A percentile compares a stretch with the other conserved stretches of the same genome.
phyloP scores from a whole-genome alignment of 2,888 invertebrate species.

The Lasioglossum oenotherae region DNA sequence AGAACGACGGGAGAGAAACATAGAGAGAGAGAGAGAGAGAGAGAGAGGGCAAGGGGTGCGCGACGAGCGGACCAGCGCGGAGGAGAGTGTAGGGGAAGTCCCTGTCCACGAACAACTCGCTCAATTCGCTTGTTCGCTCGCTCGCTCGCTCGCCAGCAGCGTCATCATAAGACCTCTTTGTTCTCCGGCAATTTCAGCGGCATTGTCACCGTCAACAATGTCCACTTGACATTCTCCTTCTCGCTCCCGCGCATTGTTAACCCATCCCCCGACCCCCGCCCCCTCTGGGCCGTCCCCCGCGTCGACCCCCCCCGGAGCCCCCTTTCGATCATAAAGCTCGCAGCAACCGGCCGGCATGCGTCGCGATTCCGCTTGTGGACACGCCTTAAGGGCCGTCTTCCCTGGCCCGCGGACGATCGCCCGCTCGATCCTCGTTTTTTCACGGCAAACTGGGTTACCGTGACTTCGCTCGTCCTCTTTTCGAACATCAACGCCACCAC shows the following conservation, averaged over 20 bases:
- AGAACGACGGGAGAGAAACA: slow-evolving; percentile 31
- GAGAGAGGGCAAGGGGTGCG: slow-evolving; percentile 22
- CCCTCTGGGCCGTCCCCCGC: neutral
- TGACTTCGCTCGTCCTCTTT: neutral
- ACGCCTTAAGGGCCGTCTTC: slow-evolving; percentile 65
- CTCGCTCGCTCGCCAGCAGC: slow-evolving; percentile 80
- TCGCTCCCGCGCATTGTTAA: slow-evolving; percentile 81
- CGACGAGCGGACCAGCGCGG: slow-evolving; percentile 43
- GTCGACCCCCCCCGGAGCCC: slow-evolving; percentile 67
- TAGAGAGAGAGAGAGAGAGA: slow-evolving; percentile 34
- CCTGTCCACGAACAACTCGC: slow-evolving; percentile 78
- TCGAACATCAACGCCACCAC: neutral
- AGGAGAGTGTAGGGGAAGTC: slow-evolving; percentile 66
- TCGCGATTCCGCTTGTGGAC: slow-evolving; percentile 61
- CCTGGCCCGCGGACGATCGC: slow-evolving; percentile 30
- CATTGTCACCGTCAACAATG: slow-evolving; percentile 84
- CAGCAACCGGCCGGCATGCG: slow-evolving; percentile 70
- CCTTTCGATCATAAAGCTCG: slow-evolving; percentile 83
- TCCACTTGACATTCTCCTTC: slow-evolving; percentile 84
- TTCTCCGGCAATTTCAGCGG: slow-evolving; percentile 84
- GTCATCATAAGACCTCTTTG: slow-evolving; percentile 84
- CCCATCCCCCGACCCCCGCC: slow-evolving; percentile 61
- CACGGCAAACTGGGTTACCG: slow-evolving; percentile 45
- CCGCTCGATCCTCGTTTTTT: slow-evolving; percentile 30
- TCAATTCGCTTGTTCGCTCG: slow-evolving; percentile 75